These are phyloP conservation scores for Tupaia tana DNA, from an alignment of 2,113 vertebrate species.

Conservation along the genomic window DNA sequence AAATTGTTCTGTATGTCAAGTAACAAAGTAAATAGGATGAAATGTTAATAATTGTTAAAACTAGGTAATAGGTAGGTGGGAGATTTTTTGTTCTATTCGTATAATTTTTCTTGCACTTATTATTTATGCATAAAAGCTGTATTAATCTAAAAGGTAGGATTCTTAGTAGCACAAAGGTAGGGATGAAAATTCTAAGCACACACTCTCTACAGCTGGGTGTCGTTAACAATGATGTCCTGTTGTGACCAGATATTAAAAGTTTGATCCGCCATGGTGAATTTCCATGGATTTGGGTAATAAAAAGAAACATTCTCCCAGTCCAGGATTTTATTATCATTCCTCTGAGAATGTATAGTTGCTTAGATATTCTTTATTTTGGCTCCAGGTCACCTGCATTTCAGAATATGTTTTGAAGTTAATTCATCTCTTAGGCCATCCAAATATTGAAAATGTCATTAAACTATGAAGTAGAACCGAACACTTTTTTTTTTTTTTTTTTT, in stretches of 20 bases:
- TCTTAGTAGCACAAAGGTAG: not conserved
- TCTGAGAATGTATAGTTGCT: slow-evolving; percentile 48
- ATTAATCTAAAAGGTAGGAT: not conserved
- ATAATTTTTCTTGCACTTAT: slow-evolving; percentile 27
- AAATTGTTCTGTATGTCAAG: not conserved
- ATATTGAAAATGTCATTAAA: slow-evolving; percentile 68
- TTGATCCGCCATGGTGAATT: slow-evolving; percentile 61
- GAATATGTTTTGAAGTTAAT: slow-evolving; percentile 65
- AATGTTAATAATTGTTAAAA: not conserved
- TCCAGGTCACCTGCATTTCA: slow-evolving; percentile 57
- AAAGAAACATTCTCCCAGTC: slow-evolving; percentile 67
- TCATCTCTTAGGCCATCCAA: slow-evolving; percentile 61
- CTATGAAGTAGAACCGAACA: slow-evolving; percentile 41
- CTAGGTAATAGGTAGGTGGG: not conserved
- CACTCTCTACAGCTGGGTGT: slow-evolving; percentile 61
- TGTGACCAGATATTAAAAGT: slow-evolving; percentile 80
- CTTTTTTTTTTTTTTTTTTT: not conserved
- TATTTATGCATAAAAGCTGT: slow-evolving; percentile 22
- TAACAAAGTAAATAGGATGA: not conserved
- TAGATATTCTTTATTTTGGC: slow-evolving; percentile 71
- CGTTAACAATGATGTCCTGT: slow-evolving; percentile 71
- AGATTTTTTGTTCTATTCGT: not conserved
- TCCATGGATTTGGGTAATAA: slow-evolving; percentile 65
- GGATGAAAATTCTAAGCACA: slow-evolving; percentile 31
- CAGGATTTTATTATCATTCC: slow-evolving; percentile 71